Evolutionary conservation across 2,113 vertebrate species (phyloP).

Genomic region (Seriola rivoliana): DNA sequence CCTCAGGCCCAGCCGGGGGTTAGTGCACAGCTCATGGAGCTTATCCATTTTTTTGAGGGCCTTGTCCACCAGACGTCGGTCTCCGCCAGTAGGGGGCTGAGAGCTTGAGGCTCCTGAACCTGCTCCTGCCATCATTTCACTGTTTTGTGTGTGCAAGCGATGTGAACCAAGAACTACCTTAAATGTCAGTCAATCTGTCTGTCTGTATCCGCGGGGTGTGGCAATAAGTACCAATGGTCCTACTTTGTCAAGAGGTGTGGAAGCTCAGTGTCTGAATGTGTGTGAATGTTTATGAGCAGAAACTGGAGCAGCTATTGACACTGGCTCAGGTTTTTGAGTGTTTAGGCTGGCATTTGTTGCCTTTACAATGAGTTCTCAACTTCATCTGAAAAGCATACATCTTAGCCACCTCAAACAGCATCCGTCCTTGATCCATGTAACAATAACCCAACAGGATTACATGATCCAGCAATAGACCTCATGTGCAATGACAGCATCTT

Average conservation of each 20-base stretch:
- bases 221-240: neutral
- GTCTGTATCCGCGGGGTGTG: neutral
- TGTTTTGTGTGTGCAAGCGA: conserved; percentile 28
- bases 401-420: conserved; percentile 17
- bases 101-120: conserved; percentile 31
- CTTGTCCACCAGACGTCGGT: conserved; percentile 75
- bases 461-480: neutral
- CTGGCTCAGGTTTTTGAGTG: conserved; percentile 28
- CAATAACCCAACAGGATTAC: neutral
- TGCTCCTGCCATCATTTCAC: conserved; percentile 71
- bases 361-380: conserved; percentile 6
- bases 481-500: neutral
- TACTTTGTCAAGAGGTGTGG: conserved; percentile 11
- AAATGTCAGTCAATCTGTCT: conserved; percentile 31
- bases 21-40: conserved; percentile 72
- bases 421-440: conserved; percentile 7
- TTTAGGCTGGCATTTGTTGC: conserved; percentile 6
- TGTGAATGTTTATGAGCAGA: neutral
- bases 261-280: conserved; percentile 25
- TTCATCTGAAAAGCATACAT: conserved; percentile 31
- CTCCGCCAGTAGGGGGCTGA: conserved; percentile 41
- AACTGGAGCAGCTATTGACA: neutral
- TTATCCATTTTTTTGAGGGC: conserved; percentile 81
- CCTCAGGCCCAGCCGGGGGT: conserved; percentile 77
- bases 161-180: conserved; percentile 11